Evolutionary conservation across 2,888 invertebrate genomes (phyloP), one percentile per base, ranked within the genome.

Genomic region (Sarcophaga subvicina): DNA sequence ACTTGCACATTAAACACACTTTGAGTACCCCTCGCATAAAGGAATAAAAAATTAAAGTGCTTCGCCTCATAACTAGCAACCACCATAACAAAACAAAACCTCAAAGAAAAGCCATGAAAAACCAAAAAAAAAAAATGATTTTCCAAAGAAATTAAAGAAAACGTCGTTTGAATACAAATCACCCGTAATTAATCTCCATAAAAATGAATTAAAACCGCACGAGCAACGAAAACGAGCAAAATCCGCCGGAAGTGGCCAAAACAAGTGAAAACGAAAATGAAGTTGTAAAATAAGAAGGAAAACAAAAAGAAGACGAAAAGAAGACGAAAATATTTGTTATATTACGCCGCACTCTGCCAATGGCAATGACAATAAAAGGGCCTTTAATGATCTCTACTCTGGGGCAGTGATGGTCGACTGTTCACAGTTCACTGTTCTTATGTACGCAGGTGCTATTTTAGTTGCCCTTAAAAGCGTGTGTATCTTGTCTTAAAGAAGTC

Each of bases 91-190:
- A 37, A 0, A 37, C n/a, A 37, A 37, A 37, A 37, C 37, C 37
- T 37, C 37, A 37, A 37, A 37, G 37, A 37, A 37, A 37, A 37
- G 10, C 10, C 37, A 37, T 37, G 37, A 37, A 37, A 37, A 37
- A 37, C 37, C 37, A 8, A 1, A 37, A 37, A 37, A 10, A 37
- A 37, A 37, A 37, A 37, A 37, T 10, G 10, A 37, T 37, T 37
- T 37, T 37, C 37, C 2, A 37, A 37, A 37, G 37, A 37, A 85
- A 70, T 85, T 73, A 86, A 86, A 67, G 73, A 67, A 83, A 83
- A 60, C 80, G 80, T 73, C 78, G 73, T 80, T 88, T 86, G 88
- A 88, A 89, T 88, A 89, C 88, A 88, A 89, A 89, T 88, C 72
- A 86, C 85, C 80, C 63, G 80, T 88, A 88, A 87, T 88, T 87